These are phyloP conservation scores for Leptocoma aspasia DNA, from an alignment of 2,113 vertebrate species.

Conservation along the genomic window DNA sequence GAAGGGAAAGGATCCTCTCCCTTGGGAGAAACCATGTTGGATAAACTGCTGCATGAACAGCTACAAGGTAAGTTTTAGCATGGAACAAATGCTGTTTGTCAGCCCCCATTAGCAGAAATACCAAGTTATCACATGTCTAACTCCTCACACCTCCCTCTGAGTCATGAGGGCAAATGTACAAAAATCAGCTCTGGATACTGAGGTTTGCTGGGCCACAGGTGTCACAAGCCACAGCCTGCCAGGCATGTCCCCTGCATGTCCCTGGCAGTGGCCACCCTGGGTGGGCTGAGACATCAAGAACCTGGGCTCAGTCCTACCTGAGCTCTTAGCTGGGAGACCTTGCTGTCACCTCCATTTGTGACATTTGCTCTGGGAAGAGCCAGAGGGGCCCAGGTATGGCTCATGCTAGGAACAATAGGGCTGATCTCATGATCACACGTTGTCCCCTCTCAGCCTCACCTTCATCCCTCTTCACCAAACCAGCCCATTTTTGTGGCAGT, in stretches of 20 bases:
- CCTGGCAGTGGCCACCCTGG: neutral
- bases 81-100: neutral
- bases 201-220: neutral
- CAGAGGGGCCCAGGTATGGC: neutral
- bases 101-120: neutral
- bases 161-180: neutral
- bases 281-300: neutral
- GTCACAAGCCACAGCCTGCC: neutral
- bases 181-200: neutral
- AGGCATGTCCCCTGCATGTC: neutral
- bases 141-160: neutral
- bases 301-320: fast-evolving
- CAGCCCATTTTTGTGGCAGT: neutral
- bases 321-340: neutral
- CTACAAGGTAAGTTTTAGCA: neutral
- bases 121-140: neutral
- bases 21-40: neutral
- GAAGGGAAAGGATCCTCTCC: neutral
- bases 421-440: fast-evolving
- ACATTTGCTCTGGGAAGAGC: neutral
- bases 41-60: neutral
- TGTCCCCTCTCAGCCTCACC: neutral
- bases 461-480: neutral
- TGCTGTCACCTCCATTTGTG: neutral
- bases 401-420: neutral